Base-by-base conservation (phyloP, 2,797 vertebrate species). In the Eurystomus glaucurus region DNA sequence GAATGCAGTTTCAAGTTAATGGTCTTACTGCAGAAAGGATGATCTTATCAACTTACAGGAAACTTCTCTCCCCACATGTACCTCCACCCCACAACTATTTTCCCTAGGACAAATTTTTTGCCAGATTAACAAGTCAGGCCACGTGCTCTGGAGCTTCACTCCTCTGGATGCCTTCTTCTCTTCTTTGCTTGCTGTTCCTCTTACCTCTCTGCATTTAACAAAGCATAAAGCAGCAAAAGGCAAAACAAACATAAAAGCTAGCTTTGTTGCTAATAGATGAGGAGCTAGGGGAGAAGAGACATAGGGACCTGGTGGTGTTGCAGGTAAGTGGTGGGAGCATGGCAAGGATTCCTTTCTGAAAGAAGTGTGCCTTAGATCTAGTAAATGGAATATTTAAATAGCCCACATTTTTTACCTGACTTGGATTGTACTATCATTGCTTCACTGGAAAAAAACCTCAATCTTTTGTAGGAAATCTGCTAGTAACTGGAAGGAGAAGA, bases 1-100 rank as follows among this genome's bases (percentile, higher is more conserved):
- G 17, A 37, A 69, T 43, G 25, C 7, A 17, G 16, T 69, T 80
- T 80, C 14, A 71, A 43, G 46, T 82, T 79, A 61, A 28, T 20
- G 13, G 20, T 12, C 31, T 85, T 10, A 35, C 4, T 88, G 12
- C 33, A 66, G 35, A 52, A 58, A 62, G 45, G 51, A 28, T 20
- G 4, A 22, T 60, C 45, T 1, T 46, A 11, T 41, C 45, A 61
- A n/a, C 5, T 28, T 82, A n/a, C 0, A 23, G 10, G 48, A 74
- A 70, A 37, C 31, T 37, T 17, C 11, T 83, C 4, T 82, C 3
- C 9, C 4, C 7, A 10, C 15, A 41, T 9, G 7, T 21, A 6
- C 39, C 23, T 23, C 15, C 14, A 21, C 10, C 8, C 5, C 35
- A 23, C 14, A 48, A 3, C 11, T 86, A 35, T 48, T 81, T 84